Conservation (phyloP, 2,888 invertebrate species). For the Oscheius sp. region DNA sequence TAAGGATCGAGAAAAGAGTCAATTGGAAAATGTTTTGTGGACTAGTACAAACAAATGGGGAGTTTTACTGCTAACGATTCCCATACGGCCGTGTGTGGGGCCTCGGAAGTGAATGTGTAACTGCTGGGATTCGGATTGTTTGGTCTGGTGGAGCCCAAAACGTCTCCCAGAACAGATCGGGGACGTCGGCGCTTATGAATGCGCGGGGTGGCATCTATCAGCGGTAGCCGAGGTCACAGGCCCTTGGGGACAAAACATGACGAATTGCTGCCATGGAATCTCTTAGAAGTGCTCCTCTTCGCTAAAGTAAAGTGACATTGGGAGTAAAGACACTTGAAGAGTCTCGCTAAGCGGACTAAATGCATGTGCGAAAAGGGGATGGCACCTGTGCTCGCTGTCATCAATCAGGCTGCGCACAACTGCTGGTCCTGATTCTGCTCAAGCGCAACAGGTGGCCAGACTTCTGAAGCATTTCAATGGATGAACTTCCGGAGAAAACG, state of each 20-base stretch:
- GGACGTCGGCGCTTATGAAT: conserved; percentile 27
- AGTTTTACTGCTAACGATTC: conserved; percentile 2
- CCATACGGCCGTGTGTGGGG: background rate
- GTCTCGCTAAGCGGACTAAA: background rate
- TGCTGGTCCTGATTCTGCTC: conserved; percentile 22
- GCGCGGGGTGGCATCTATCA: conserved; percentile 28
- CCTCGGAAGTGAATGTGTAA: background rate
- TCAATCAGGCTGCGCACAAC: conserved; percentile 30
- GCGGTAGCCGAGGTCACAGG: conserved; percentile 28
- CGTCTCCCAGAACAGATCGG: background rate
- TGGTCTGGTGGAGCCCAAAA: background rate
- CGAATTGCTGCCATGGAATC: conserved; percentile 28
- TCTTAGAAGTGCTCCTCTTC: background rate
- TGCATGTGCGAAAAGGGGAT: conserved; percentile 26
- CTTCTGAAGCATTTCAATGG: conserved; percentile 22
- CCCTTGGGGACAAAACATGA: conserved; percentile 25
- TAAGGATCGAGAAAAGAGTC: background rate
- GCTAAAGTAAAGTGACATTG: conserved; percentile 18
- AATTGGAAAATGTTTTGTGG: background rate
- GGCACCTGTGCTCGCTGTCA: conserved; percentile 29
- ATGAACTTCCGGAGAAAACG: conserved; percentile 11
- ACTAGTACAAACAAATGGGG: background rate
- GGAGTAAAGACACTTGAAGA: background rate
- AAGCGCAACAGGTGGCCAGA: conserved; percentile 21
- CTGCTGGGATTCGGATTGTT: background rate